Base-by-base conservation (phyloP, 2,113 vertebrate genomes). In the Caloenas nicobarica region DNA sequence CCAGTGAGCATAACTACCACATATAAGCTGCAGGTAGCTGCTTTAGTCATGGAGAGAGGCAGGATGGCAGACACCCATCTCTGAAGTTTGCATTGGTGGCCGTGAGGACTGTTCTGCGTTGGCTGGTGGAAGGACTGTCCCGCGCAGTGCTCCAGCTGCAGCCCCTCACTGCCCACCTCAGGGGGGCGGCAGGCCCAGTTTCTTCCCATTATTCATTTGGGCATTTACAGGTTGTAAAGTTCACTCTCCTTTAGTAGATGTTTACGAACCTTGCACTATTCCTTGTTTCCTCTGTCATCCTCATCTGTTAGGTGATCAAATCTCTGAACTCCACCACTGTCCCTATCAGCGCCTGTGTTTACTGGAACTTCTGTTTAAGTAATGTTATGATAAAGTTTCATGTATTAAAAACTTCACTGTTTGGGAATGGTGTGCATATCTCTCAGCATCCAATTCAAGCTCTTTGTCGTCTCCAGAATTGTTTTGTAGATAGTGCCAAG, bases 101-200 rank as follows among this genome's bases (percentile, higher is more conserved):
- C 16, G 28, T 77, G n/a, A 81, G n/a, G 26, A 10, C 13, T 1
- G 0, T 50, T 57, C 33, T 34, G 13, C 50, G 7, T 0, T 58
- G 57, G 38, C 48, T n/a, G 57, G 9, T 56, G 44, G 68, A 69
- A 28, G 9, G 36, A 46, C 42, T 14, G 40, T 51, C 29, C 38
- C 54, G 42, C 50, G 1, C 6, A 17, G 18, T n/a, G 34, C 50
- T 76, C 10, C 0, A 0, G 7, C 36, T 64, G 42, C 29, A 56
- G 42, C 26, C 12, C 16, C 13, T 56, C 42, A 4, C 7, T 31
- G 62, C 6, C 9, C 46, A 12, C 56, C 73, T 51, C 0, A 11
- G 0, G 13, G 2, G 9, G 10, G 1, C 48, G 54, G 31, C 10
- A 56, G 21, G 10, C 7, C 26, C 22, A 28, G 9, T 31, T 61